Conservation (phyloP, 2,888 invertebrate genomes). For the Entomobrya proxima region DNA sequence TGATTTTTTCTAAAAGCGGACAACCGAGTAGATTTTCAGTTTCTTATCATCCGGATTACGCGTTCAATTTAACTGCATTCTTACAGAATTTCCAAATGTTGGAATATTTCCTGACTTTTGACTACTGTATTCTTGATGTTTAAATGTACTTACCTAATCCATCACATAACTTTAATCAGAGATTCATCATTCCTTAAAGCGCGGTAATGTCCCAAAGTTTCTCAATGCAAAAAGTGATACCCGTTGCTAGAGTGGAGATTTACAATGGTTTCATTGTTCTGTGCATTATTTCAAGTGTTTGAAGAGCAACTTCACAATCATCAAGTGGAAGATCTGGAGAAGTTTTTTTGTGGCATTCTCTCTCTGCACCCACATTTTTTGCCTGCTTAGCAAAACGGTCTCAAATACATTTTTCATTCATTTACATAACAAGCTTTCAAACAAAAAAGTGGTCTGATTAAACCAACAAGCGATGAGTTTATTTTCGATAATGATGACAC, state of each 20-base stretch:
- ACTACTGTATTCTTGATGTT: neutral
- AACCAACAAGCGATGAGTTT: too few relatives aligned
- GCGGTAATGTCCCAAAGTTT: neutral
- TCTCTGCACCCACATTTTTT: too few relatives aligned
- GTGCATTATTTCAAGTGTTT: conserved; percentile 20
- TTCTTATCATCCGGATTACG: conserved; percentile 57
- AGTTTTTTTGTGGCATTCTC: neutral
- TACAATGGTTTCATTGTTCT: neutral
- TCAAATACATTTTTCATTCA: too few relatives aligned
- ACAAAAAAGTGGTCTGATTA: too few relatives aligned
- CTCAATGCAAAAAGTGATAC: neutral
- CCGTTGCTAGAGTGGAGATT: neutral
- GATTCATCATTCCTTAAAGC: too few relatives aligned
- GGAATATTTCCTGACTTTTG: conserved; percentile 29
- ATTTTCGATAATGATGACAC: too few relatives aligned
- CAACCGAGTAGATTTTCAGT: conserved; percentile 30
- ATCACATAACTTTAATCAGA: too few relatives aligned
- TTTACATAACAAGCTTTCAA: too few relatives aligned
- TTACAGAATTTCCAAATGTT: conserved; percentile 17
- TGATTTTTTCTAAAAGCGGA: neutral
- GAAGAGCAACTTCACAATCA: conserved; percentile 2
- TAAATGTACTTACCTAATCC: too few relatives aligned
- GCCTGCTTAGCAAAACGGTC: too few relatives aligned
- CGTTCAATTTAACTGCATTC: conserved; percentile 44
- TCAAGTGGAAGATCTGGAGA: conserved; percentile 18